A percentile compares a stretch with the other conserved stretches of the same genome.
These are phyloP conservation scores for Bellardia bayeri DNA, from an alignment of 2,888 invertebrate genomes.

Conservation along the genomic window DNA sequence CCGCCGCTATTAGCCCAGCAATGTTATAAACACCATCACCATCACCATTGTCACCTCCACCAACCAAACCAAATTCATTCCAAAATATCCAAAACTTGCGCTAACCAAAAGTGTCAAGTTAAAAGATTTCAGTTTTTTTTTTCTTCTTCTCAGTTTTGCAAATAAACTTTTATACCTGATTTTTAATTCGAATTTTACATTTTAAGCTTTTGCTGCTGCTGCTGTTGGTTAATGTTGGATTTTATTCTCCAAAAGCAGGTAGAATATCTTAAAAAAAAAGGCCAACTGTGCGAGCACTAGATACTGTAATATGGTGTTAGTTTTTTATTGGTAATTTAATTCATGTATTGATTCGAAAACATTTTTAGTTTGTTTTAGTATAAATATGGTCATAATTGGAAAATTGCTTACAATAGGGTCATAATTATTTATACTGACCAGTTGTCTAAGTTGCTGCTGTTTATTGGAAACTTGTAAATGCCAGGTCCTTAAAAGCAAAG, in stretches of 20 bases:
- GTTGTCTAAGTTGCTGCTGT: background rate
- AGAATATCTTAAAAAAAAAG: constrained; percentile 53
- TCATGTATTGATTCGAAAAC: constrained; percentile 43
- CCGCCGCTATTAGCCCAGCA: constrained; percentile 31
- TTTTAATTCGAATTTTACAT: constrained; percentile 43
- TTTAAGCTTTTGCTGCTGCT: constrained; percentile 25
- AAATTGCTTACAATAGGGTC: constrained; percentile 52
- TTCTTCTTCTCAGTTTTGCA: constrained; percentile 30
- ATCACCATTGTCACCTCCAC: constrained; percentile 8
- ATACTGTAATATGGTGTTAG: background rate
- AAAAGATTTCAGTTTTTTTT: constrained; percentile 32
- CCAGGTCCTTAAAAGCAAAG: too few relatives aligned
- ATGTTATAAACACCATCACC: constrained; percentile 39
- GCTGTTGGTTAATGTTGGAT: background rate
- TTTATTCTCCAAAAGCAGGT: constrained; percentile 52
- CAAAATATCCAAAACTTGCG: constrained; percentile 51
- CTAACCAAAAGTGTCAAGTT: constrained; percentile 68
- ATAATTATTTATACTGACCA: background rate
- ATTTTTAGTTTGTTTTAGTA: constrained; percentile 30
- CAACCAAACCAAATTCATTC: constrained; percentile 30
- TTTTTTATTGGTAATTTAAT: constrained; percentile 11
- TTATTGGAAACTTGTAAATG: too few relatives aligned
- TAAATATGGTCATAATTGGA: constrained; percentile 40
- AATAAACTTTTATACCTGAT: constrained; percentile 36
- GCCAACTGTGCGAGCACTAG: background rate